Percentiles rank a stretch among this genome's conserved stretches.
phyloP scores from a whole-genome alignment of 2,113 vertebrate species.

The Corythornis vintsioides region DNA sequence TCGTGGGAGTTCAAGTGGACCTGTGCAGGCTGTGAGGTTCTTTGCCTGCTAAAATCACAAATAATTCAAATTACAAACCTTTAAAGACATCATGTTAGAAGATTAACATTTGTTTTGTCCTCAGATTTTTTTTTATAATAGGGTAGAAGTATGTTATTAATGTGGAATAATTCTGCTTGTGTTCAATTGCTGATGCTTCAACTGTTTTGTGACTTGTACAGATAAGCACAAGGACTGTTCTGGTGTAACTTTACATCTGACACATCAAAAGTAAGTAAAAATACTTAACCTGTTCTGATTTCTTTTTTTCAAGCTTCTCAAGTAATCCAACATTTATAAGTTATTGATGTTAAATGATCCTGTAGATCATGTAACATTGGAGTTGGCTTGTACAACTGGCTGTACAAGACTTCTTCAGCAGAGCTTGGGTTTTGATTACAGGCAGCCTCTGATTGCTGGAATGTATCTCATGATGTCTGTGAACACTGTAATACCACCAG shows the following conservation, averaged over 20 bases:
- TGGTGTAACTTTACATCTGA: constrained; percentile 90
- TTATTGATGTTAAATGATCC: neutral
- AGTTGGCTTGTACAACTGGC: neutral
- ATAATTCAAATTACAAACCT: constrained; percentile 54
- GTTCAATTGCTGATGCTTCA: neutral
- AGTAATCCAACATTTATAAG: neutral
- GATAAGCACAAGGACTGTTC: constrained; percentile 96
- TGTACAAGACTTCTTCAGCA: neutral
- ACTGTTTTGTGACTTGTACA: constrained; percentile 64
- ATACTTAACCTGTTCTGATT: rapidly evolving
- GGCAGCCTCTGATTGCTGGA: constrained; percentile 94
- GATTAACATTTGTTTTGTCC: neutral
- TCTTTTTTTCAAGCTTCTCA: neutral
- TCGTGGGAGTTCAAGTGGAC: neutral
- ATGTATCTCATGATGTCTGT: constrained; percentile 96
- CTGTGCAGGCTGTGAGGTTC: neutral
- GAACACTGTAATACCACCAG: constrained; percentile 89
- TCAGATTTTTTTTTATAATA: neutral
- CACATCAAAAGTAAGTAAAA: constrained; percentile 87
- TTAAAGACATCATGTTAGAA: constrained; percentile 22
- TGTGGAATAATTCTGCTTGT: neutral
- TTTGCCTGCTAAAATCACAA: constrained; percentile 1
- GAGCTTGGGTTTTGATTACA: constrained; percentile 60
- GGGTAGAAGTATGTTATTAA: neutral
- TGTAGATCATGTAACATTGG: neutral